A percentile compares a stretch with the other conserved stretches of the same genome.
These are phyloP conservation scores for Sebastiscus albofasciatus DNA, from an alignment of 2,797 vertebrate species.

Conservation along the genomic window DNA sequence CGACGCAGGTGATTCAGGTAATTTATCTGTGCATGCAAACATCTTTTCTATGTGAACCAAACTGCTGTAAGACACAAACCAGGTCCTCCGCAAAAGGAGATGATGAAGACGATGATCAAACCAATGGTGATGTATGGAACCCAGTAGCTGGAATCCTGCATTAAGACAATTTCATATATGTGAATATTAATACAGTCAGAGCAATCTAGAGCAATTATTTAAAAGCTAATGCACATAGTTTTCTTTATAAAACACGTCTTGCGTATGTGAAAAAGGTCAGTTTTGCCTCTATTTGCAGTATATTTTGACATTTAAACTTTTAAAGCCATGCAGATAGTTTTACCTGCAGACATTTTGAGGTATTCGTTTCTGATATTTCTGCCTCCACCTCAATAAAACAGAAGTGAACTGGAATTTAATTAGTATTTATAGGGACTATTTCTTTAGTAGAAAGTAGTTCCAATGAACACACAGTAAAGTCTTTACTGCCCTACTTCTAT, in stretches of 20 bases:
- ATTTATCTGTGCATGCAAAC: not conserved
- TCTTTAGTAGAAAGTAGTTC: not conserved
- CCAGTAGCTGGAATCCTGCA: slow-evolving; percentile 80
- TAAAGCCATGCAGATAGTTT: not conserved
- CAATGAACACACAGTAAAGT: not conserved
- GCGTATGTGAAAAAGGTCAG: not conserved
- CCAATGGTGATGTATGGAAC: slow-evolving; percentile 79
- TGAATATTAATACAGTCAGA: not conserved
- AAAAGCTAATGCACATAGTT: not conserved
- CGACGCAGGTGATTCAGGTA: not conserved
- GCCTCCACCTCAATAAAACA: no score
- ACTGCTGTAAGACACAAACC: slow-evolving; percentile 70
- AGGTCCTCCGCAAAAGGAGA: slow-evolving; percentile 85
- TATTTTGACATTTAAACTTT: no score
- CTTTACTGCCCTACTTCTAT: not conserved
- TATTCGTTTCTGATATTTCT: not conserved
- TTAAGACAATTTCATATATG: not conserved
- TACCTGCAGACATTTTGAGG: not conserved
- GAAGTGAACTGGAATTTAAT: not conserved
- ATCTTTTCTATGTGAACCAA: not conserved
- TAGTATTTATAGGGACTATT: not conserved
- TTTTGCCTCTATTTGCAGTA: not conserved
- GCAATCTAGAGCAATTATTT: not conserved
- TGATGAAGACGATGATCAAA: slow-evolving; percentile 82
- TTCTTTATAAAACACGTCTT: not conserved